Evolutionary conservation across 2,113 vertebrate genomes (phyloP).

Genomic region (Paraplagusia blochii): DNA sequence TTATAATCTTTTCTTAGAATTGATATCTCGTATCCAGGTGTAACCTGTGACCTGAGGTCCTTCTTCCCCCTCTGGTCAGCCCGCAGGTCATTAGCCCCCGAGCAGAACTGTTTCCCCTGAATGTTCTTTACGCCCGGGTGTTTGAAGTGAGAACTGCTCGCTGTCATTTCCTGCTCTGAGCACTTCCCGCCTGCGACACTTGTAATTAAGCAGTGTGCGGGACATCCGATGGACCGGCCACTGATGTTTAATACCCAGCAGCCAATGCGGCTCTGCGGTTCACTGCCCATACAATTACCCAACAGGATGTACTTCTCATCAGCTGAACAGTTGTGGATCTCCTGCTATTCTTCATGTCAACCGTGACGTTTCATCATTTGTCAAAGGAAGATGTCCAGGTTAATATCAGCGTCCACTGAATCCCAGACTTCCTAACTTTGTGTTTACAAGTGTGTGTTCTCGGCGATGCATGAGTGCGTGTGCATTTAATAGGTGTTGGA

Average conservation of each 20-base stretch:
- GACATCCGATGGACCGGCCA: slow-evolving; percentile 44
- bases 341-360: slow-evolving; percentile 39
- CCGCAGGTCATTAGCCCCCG: slow-evolving; percentile 53
- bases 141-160: slow-evolving; percentile 64
- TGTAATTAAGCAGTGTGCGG: slow-evolving; percentile 65
- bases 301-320: slow-evolving; percentile 41
- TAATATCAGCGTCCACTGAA: slow-evolving; percentile 17
- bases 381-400: slow-evolving; percentile 30
- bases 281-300: slow-evolving; percentile 48
- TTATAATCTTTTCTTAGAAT: slow-evolving; percentile 9
- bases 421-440: background rate
- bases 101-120: slow-evolving; percentile 65
- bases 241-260: slow-evolving; percentile 57
- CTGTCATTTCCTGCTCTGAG: slow-evolving; percentile 66
- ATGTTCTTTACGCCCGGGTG: slow-evolving; percentile 57
- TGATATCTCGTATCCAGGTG: background rate
- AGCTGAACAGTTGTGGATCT: slow-evolving; percentile 46
- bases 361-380: slow-evolving; percentile 20
- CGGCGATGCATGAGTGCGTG: slow-evolving; percentile 2
- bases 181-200: slow-evolving; percentile 53
- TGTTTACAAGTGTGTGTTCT: background rate
- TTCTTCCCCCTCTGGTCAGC: slow-evolving; percentile 40
- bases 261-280: slow-evolving; percentile 53
- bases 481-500: slow-evolving; percentile 33
- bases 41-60: slow-evolving; percentile 12